phyloP scores from a whole-genome alignment of 2,797 vertebrate genomes.

The Muscicapa striata region DNA sequence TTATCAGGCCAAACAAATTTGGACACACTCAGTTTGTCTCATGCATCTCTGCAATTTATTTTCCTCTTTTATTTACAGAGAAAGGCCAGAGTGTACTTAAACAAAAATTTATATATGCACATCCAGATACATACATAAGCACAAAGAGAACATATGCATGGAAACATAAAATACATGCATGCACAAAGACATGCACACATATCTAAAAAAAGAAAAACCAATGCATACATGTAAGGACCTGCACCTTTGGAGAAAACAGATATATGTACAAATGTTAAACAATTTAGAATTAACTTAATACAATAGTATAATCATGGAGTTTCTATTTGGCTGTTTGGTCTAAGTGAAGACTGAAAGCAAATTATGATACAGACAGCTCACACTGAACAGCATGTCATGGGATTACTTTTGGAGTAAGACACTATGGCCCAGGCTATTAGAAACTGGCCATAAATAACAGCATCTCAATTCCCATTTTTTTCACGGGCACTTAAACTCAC shows the following conservation, averaged over 20 bases:
- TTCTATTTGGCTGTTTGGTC: background rate
- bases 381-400: background rate
- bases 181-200: background rate
- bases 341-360: background rate
- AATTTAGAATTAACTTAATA: background rate
- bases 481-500: background rate
- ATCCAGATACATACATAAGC: background rate
- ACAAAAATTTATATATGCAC: background rate
- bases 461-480: background rate
- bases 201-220: background rate
- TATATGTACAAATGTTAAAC: background rate
- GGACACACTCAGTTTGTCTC: background rate
- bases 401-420: background rate
- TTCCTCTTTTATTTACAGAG: background rate
- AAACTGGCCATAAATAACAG: background rate
- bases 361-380: background rate
- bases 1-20: background rate
- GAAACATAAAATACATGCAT: background rate
- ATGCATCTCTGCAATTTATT: background rate
- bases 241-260: accelerated
- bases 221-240: background rate
- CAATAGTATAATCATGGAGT: background rate
- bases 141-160: background rate
- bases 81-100: background rate
- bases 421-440: background rate